Evolutionary conservation across 2,113 vertebrate genomes (phyloP).

Genomic region (Festucalex cinctus): DNA sequence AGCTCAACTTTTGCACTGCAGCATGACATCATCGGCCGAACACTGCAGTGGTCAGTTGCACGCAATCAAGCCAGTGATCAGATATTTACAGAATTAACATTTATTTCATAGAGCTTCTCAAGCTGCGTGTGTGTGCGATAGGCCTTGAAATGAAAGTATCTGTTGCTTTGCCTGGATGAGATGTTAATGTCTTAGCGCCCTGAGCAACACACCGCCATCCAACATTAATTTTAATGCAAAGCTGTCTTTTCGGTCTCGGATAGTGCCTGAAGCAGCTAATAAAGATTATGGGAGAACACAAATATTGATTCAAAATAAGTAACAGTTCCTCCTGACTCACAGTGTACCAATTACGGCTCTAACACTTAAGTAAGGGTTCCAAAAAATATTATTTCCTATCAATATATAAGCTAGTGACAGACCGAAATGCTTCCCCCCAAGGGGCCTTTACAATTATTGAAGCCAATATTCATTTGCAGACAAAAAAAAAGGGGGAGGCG

Average conservation of each 20-base stretch:
- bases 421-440: too few species aligned
- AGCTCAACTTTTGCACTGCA: conserved; percentile 4
- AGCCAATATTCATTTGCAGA: too few species aligned
- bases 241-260: not conserved
- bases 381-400: not conserved
- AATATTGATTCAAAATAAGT: conserved; percentile 1
- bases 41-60: not conserved
- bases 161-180: not conserved
- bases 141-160: conserved; percentile 3
- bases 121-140: not conserved
- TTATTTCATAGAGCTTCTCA: not conserved
- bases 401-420: not conserved
- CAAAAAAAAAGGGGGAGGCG: too few species aligned
- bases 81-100: not conserved
- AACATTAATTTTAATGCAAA: conserved; percentile 1
- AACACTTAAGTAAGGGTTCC: not conserved
- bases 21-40: conserved; percentile 6
- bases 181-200: not conserved
- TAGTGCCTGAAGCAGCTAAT: not conserved
- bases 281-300: not conserved
- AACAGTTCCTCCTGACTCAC: not conserved
- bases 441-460: too few species aligned
- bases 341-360: not conserved
- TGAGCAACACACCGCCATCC: not conserved
- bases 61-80: not conserved